Base-by-base conservation (phyloP, 2,113 vertebrate genomes). In the Alligator mississippiensis region DNA sequence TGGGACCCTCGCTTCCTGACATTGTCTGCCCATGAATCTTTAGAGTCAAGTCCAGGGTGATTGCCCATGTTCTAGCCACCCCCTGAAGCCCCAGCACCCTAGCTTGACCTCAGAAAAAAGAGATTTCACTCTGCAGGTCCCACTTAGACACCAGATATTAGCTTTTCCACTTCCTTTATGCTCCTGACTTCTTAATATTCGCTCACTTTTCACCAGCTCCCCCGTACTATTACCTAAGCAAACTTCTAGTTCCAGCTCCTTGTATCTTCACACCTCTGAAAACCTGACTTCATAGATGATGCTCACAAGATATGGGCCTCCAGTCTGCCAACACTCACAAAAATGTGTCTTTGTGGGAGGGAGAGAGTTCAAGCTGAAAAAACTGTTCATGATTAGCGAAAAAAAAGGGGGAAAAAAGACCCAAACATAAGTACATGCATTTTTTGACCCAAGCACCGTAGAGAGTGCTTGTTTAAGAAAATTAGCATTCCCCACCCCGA, bases 401-500 rank as follows among this genome's bases (percentile, higher is more conserved):
- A 47, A 47, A 47, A 47, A 47, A 9, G 8, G 47, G 47, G 47
- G 7, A 9, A 47, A 47, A 47, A 47, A 76, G 87, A 70, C 34
- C 1, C 18, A 78, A 80, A 16, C 16, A 9, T 47, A 28, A 93
- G 76, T 1, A 28, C 86, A 79, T 0, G 0, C 38, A 34, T 66
- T 58, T 55, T 82, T 57, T 0, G 1, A 47, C 57, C 80, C 94
- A 94, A 75, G 47, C 81, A 17, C 60, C 77, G 25, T 5, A 0
- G 0, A 27, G n/a, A 0, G 0, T 4, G 0, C 47, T 80, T 55
- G 47, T 57, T 2, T 3, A 60, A 59, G 19, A 72, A 38, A n/a
- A 10, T 2, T 19, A 0, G 5, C 1, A 0, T 30, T 76, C 66
- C 64, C 58, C 38, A 21, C 5, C 22, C 4, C 0, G 0, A 10